These are phyloP conservation scores for Chelidonichthys spinosus DNA, from an alignment of 2,797 vertebrate species.

Conservation along the genomic window DNA sequence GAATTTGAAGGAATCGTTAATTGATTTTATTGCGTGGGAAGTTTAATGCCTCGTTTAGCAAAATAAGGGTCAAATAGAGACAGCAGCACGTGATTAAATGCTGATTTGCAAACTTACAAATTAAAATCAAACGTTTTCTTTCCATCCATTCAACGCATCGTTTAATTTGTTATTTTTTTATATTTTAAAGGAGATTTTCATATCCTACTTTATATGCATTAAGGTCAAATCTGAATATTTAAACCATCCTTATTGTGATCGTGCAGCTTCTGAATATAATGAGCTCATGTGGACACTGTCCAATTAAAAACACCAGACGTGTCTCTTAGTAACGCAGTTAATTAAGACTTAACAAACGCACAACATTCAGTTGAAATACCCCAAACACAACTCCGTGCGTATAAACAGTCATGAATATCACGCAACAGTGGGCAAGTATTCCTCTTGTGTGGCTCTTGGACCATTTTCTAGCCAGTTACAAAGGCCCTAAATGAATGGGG, in stretches of 20 bases:
- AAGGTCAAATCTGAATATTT: background rate
- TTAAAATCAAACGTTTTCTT: background rate
- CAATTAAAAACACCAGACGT: background rate
- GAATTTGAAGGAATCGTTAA: constrained; percentile 82
- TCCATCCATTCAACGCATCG: background rate
- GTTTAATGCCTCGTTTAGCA: background rate
- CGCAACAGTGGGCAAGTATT: constrained; percentile 75
- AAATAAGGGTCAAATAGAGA: background rate
- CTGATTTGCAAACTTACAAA: background rate
- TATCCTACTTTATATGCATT: background rate
- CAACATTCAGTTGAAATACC: constrained; percentile 33
- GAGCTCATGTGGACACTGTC: background rate
- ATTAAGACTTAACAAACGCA: constrained; percentile 34
- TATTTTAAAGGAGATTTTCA: background rate
- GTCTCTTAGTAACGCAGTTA: constrained; percentile 11
- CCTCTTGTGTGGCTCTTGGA: constrained; percentile 80
- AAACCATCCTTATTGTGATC: background rate
- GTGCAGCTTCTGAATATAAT: background rate
- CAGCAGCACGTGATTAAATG: background rate
- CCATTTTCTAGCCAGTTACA: constrained; percentile 78
- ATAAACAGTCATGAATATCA: constrained; percentile 61
- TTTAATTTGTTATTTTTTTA: background rate
- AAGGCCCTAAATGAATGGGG: constrained; percentile 81
- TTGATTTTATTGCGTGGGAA: constrained; percentile 52
- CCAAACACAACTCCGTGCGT: constrained; percentile 33